A percentile compares a stretch with the other conserved stretches of the same genome.
phyloP scores from a whole-genome alignment of 2,113 vertebrate genomes.

The Tringa solitaria region DNA sequence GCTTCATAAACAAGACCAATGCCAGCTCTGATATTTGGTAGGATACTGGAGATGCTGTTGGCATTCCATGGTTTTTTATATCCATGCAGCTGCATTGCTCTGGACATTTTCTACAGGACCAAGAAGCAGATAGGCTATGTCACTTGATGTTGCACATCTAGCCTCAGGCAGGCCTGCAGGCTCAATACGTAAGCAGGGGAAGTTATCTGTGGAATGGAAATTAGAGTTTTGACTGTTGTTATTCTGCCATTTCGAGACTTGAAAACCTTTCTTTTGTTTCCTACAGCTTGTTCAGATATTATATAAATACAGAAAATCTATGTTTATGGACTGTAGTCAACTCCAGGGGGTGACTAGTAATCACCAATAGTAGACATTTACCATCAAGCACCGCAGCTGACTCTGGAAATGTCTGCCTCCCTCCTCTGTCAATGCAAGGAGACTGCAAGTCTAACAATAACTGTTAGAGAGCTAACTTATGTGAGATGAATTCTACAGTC shows the following conservation, averaged over 20 bases:
- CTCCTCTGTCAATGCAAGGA: background rate
- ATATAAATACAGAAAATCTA: background rate
- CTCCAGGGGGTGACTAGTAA: background rate
- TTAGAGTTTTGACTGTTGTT: background rate
- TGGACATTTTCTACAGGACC: background rate
- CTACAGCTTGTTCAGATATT: background rate
- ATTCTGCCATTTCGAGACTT: background rate
- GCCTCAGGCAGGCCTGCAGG: background rate
- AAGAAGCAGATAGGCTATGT: background rate
- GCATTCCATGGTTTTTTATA: background rate
- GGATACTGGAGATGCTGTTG: background rate
- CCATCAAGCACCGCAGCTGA: rapidly evolving
- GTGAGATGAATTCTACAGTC: background rate
- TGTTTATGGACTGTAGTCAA: background rate
- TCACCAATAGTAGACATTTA: background rate
- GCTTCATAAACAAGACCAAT: background rate
- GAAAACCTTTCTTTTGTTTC: background rate
- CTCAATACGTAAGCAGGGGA: background rate
- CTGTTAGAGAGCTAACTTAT: background rate
- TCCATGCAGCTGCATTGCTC: background rate
- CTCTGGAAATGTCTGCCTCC: background rate
- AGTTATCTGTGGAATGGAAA: background rate
- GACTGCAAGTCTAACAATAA: background rate
- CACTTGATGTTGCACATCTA: background rate
- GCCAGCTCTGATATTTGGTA: background rate